Conservation (phyloP, 2,797 vertebrate species). For the Mormyrops attenuatus region DNA sequence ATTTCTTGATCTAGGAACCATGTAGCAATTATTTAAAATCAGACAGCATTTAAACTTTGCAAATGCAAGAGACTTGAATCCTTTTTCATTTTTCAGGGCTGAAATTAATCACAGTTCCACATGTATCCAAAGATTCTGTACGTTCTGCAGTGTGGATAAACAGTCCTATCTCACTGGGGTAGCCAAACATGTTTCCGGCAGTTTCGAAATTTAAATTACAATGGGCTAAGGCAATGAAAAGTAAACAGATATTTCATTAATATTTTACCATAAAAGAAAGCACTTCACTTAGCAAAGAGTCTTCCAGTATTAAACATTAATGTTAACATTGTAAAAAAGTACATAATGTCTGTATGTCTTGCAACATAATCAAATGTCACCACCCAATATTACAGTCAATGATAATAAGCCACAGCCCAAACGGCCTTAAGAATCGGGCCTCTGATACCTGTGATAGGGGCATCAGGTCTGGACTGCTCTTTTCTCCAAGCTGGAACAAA, state of each 20-base stretch:
- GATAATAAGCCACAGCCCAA: not conserved
- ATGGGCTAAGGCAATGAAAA: not conserved
- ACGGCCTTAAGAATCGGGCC: not conserved
- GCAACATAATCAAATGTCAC: not conserved
- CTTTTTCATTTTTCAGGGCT: not conserved
- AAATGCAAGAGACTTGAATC: not conserved
- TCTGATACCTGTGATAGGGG: constrained; percentile 85
- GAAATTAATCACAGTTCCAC: not conserved
- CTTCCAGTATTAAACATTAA: not conserved
- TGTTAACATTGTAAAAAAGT: not conserved
- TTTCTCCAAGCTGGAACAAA: constrained; percentile 98
- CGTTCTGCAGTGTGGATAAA: not conserved
- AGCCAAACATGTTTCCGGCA: not conserved
- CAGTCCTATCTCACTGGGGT: not conserved
- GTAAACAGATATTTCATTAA: not conserved
- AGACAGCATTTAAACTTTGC: not conserved
- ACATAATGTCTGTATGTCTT: not conserved
- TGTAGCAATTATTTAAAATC: not conserved
- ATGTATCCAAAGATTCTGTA: not conserved
- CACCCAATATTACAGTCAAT: not conserved
- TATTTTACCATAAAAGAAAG: not conserved
- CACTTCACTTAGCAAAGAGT: not conserved
- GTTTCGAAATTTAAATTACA: not conserved
- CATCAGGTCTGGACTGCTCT: constrained; percentile 94
- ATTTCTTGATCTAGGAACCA: constrained; percentile 87